These are phyloP conservation scores for Enteromius viviparus DNA, from an alignment of 2,797 vertebrate species.

Conservation along the genomic window DNA sequence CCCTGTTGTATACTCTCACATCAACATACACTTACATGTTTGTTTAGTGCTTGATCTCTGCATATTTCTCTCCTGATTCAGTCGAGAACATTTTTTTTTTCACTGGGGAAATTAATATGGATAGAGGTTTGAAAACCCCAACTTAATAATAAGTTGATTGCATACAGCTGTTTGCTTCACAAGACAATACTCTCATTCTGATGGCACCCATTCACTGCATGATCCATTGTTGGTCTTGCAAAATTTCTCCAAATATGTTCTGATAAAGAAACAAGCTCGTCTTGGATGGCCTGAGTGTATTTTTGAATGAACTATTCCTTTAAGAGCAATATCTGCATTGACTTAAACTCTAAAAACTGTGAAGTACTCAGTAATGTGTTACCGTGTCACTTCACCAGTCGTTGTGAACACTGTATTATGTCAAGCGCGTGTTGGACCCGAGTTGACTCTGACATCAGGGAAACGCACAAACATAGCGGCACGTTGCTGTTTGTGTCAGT, in stretches of 20 bases:
- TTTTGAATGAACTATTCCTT: neutral
- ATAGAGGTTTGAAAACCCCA: neutral
- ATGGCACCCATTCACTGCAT: neutral
- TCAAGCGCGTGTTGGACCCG: slow-evolving; percentile 26
- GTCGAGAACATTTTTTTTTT: neutral
- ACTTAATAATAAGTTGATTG: neutral
- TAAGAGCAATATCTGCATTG: neutral
- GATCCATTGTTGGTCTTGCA: neutral
- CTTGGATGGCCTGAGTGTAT: neutral
- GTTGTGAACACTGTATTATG: slow-evolving; percentile 9
- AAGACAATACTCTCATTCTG: neutral
- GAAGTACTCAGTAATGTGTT: neutral
- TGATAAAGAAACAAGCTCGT: neutral
- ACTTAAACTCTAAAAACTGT: neutral
- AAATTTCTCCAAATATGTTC: neutral
- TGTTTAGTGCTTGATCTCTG: neutral
- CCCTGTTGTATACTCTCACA: neutral
- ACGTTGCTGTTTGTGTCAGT: slow-evolving; percentile 56
- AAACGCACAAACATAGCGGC: slow-evolving; percentile 60
- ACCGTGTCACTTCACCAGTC: neutral
- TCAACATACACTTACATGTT: neutral
- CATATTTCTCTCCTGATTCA: neutral
- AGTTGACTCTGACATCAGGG: slow-evolving; percentile 32
- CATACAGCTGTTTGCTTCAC: neutral
- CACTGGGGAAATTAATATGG: neutral